A percentile compares a stretch with the other conserved stretches of the same genome.
Conservation (phyloP, 2,113 vertebrate species). For the Prinia subflava region DNA sequence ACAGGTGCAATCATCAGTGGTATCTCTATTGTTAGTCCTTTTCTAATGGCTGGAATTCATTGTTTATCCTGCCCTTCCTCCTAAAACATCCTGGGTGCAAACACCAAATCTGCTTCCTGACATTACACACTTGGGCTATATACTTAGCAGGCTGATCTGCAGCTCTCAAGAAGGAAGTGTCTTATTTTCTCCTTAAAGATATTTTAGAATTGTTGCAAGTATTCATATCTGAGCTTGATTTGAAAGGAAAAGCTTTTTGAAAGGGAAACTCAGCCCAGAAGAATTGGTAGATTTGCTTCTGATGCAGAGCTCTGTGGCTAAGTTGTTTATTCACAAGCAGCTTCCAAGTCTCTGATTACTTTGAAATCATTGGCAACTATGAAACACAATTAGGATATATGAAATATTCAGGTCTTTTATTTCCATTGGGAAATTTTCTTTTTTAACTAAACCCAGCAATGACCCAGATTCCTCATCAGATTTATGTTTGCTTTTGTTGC, state of each 20-base stretch:
- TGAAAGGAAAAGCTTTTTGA: neutral
- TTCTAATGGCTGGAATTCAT: neutral
- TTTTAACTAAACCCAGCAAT: neutral
- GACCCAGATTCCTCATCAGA: conserved; percentile 43
- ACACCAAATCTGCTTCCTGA: neutral
- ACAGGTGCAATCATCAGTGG: neutral
- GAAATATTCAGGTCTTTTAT: neutral
- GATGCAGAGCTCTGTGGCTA: neutral
- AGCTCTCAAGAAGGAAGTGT: neutral
- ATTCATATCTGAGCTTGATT: neutral
- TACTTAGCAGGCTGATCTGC: neutral
- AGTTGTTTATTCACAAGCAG: neutral
- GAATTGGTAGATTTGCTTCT: neutral
- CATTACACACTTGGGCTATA: neutral
- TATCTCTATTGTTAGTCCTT: neutral
- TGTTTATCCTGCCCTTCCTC: neutral
- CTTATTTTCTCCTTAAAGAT: neutral
- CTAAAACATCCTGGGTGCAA: neutral
- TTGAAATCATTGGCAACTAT: neutral
- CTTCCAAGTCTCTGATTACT: neutral
- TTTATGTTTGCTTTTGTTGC: neutral
- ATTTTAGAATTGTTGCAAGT: neutral
- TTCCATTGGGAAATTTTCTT: neutral
- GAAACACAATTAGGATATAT: neutral
- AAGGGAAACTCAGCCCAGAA: neutral